Evolutionary conservation across 1,140 invertebrate species (phyloP), one percentile per base, ranked within the genome.

Genomic region (Drosophila truncata): DNA sequence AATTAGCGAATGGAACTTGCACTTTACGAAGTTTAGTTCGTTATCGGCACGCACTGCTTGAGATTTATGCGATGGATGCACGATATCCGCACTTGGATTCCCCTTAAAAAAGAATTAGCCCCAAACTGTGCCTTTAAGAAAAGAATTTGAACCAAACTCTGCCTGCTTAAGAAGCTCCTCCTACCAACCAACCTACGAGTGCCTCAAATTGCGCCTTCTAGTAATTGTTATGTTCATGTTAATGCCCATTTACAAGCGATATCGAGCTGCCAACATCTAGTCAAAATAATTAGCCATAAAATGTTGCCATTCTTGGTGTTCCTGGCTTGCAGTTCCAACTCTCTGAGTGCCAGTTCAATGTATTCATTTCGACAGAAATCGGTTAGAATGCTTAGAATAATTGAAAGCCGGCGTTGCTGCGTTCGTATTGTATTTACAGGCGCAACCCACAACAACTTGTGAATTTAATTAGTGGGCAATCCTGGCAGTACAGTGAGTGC

Each of bases 31-130:
- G n/a, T n/a, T n/a, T 62, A 70, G 64, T 64, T 69, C 25, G 41
- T 49, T 85, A 85, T 85, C 82, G 79, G 70, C 82, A 86, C 83
- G 82, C 83, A 86, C 82, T 0, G 7, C 59, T 67, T 8, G 64
- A 54, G 76, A 88, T 88, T 87, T 88, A 87, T 87, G 77, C 60
- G 67, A 54, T 39, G 37, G 41, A 63, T 66, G 67, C 83, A 87
- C 80, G 80, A 86, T 77, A 57, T 27, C 27, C 27, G 27, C 4
- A 4, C 27, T n/a, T n/a, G n/a, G n/a, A n/a, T n/a, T n/a, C 25
- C 2, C 2, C 27, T 8, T 8, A 29, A 29, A 29, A 29, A 29
- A 29, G 8, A 27, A 25, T 3, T n/a, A n/a, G n/a, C n/a, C n/a
- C n/a, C n/a, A n/a, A n/a, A n/a, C n/a, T n/a, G n/a, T n/a, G n/a